Evolutionary conservation across 2,888 invertebrate genomes (phyloP), one percentile per base, ranked within the genome.

Genomic region (Spatulosminthurus flaviceps): DNA sequence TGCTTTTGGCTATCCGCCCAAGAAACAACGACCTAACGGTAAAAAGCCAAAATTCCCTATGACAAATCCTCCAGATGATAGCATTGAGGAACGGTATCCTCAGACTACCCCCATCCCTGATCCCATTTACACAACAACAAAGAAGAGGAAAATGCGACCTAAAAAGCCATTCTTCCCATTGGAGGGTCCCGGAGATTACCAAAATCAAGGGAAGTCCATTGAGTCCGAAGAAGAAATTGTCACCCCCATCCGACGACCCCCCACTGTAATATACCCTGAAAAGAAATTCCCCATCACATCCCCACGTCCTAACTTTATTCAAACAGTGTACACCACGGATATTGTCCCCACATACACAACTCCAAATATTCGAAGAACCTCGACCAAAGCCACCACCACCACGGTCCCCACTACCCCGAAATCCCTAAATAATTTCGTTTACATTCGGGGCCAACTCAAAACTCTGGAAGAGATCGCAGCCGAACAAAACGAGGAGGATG

Each of bases 21-120:
- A 79, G 26, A 79, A 79, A 51, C 85, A 85, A 34, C 43, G 85
- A 29, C 84, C 85, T 4, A 85, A 85, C 77, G 85, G 82, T 0
- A 83, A 83, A 66, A 85, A 84, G 43, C 84, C 85, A 0, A 84
- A 85, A 78, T 85, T 85, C 75, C 84, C 84, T 4, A 82, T 85
- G n/a, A 85, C 85, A 21, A 81, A 82, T 43, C 85, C 84, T 7
- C 85, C 85, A 28, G 84, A 83, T 69, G 84, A 84, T 71, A 84
- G 84, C 74, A 66, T 81, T 9, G 83, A 83, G 74, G 83, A 81
- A 16, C 42, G 79, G 19, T 73, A 81, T 13, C 83, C 82, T 0
- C 70, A 51, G 2, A 82, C 83, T 11, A 82, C 83, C 13, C 83
- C 83, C 13, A 67, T 51, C 11, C 80, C 80, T 7, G 69, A 69